These are phyloP conservation scores for Apodemia zela DNA, from an alignment of 2,888 invertebrate species.

Conservation along the genomic window DNA sequence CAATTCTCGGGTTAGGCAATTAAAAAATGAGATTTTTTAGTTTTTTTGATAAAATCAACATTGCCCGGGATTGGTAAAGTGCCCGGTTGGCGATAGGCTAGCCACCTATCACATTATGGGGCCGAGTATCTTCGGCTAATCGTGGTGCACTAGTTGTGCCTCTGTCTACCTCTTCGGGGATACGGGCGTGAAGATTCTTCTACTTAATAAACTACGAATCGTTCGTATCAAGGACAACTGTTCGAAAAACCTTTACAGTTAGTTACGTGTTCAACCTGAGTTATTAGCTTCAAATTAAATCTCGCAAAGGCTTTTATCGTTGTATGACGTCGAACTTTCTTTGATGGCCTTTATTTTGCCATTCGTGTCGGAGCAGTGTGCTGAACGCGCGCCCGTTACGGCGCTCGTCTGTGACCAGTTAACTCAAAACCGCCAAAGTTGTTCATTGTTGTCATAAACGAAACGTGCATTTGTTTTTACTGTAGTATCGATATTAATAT, in stretches of 20 bases:
- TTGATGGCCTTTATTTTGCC: conserved; percentile 61
- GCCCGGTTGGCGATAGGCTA: too few species aligned
- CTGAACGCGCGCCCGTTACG: conserved; percentile 56
- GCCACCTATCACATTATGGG: too few species aligned
- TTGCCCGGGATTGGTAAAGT: too few species aligned
- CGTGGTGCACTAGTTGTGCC: too few species aligned
- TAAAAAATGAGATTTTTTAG: too few species aligned
- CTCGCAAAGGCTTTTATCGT: conserved; percentile 57
- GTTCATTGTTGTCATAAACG: conserved; percentile 46
- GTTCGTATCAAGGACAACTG: conserved; percentile 28
- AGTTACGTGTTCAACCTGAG: conserved; percentile 51
- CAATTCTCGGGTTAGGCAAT: too few species aligned
- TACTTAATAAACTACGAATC: conserved; percentile 7
- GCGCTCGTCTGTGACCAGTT: conserved; percentile 27
- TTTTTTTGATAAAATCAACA: too few species aligned
- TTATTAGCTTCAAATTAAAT: conserved; percentile 60
- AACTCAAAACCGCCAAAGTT: conserved; percentile 35
- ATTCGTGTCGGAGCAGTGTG: conserved; percentile 56
- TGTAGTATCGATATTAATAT: conserved; percentile 36
- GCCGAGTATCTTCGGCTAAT: too few species aligned
- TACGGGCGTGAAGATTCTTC: too few species aligned
- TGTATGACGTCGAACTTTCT: conserved; percentile 66
- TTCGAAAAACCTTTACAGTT: conserved; percentile 37
- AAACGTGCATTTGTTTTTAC: conserved; percentile 57
- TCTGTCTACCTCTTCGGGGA: too few species aligned